Conservation (phyloP, 92 coral and sea anemone species). For the Zoanthus solanderi region DNA sequence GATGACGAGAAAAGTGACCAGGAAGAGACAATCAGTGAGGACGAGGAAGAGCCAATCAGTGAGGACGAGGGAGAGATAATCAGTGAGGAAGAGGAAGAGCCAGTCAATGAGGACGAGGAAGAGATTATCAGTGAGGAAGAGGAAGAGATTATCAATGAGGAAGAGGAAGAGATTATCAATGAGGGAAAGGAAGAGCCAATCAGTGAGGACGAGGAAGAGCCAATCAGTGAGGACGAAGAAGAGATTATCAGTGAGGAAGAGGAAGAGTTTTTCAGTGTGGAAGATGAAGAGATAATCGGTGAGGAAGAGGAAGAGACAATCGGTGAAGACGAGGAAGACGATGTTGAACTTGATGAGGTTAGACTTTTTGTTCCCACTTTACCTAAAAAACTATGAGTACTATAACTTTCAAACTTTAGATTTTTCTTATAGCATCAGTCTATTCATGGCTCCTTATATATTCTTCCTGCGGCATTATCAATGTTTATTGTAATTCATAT, state of each 20-base stretch:
- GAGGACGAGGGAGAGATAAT: slow-evolving; percentile 30
- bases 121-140: slow-evolving; percentile 41
- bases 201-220: no score
- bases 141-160: slow-evolving; percentile 37
- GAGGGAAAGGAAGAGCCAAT: no score
- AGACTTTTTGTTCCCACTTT: background rate
- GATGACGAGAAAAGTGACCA: background rate
- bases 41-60: background rate
- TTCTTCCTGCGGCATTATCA: no score
- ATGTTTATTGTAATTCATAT: no score
- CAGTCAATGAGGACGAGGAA: background rate
- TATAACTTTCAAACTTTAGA: background rate
- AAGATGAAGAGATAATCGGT: background rate
- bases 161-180: background rate
- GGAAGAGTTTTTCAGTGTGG: background rate
- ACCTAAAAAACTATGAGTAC: background rate
- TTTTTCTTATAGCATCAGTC: no score
- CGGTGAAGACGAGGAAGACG: background rate
- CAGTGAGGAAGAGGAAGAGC: slow-evolving; percentile 17
- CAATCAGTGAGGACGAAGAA: no score
- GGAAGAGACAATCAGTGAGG: slow-evolving; percentile 40
- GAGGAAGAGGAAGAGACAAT: background rate
- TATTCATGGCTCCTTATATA: no score
- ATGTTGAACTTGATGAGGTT: background rate
- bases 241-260: background rate